These are phyloP conservation scores for Solen grandis DNA, from an alignment of 1,140 invertebrate species.

Conservation along the genomic window DNA sequence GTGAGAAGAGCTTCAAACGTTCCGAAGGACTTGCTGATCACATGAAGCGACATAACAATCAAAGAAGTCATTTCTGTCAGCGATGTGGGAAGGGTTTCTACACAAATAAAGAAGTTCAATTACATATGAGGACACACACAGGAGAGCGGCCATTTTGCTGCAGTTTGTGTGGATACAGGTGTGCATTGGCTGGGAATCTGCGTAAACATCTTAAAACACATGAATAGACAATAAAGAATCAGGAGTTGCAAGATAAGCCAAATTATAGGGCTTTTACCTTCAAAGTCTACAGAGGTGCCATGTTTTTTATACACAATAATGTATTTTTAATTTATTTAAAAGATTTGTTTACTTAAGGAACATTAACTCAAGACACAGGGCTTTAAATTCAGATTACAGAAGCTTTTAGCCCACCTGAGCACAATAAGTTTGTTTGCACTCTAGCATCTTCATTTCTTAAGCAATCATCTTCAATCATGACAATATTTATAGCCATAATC, in stretches of 20 bases:
- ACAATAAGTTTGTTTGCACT: no score
- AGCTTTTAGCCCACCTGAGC: no score
- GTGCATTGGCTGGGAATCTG: slow-evolving; percentile 21
- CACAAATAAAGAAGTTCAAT: slow-evolving; percentile 10
- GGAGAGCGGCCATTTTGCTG: slow-evolving; percentile 96
- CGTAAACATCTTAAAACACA: slow-evolving; percentile 45
- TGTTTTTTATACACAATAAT: not conserved
- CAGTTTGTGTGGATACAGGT: slow-evolving; percentile 84
- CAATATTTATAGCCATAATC: no score
- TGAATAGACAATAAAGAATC: no score
- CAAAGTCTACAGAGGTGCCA: not conserved
- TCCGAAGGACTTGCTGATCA: slow-evolving; percentile 26
- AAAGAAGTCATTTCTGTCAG: slow-evolving; percentile 35
- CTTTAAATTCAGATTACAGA: not conserved
- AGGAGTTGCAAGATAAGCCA: slow-evolving; percentile 1
- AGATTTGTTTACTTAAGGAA: not conserved
- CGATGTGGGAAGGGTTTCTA: slow-evolving; percentile 47
- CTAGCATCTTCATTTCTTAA: no score
- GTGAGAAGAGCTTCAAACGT: slow-evolving; percentile 33
- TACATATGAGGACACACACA: slow-evolving; percentile 72
- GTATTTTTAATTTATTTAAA: not conserved
- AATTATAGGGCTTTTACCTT: not conserved
- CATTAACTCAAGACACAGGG: not conserved
- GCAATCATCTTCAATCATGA: no score
- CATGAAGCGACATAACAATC: slow-evolving; percentile 32